Evolutionary conservation across 2,113 vertebrate species (phyloP), one percentile per base, ranked within the genome.

Genomic region (Nothoprocta perdicaria): DNA sequence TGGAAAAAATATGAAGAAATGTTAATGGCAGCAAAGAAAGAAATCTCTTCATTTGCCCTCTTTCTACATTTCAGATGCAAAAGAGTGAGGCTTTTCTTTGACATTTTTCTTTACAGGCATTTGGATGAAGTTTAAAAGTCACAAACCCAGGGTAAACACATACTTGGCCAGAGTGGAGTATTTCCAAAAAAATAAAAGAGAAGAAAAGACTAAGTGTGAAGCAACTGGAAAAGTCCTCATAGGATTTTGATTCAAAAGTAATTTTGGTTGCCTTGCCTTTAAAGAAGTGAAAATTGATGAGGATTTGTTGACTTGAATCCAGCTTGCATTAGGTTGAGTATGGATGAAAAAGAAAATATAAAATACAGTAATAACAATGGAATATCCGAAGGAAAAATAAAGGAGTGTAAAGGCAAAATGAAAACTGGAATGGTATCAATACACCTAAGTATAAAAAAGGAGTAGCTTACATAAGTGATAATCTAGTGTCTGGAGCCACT

Each of bases 111-210:
- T 90, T 73, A 71, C 27, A 50, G 65, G 81, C 43, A 55, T 46
- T 66, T 92, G 80, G 48, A 68, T 35, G 23, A 91, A 84, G 57
- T 68, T 67, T 72, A 88, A 83, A 95, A 95, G 84, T 95, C 89
- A 92, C 33, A 83, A 95, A 91, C 48, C 5, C 66, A 86, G 83
- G 24, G 80, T 58, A 91, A 89, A 81, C 45, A 68, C 82, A 60
- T 86, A 80, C 22, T 85, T 93, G 89, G 76, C 55, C 76, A 77
- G 38, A 93, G 53, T 17, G 8, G 15, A 87, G 18, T 43, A 83
- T 83, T 95, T 87, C 55, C 57, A 14, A 31, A 77, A 77, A 92
- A 87, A 71, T n/a, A 84, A 79, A 80, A 82, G 29, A 78, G 41
- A 14, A 93, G 40, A 89, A 90, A 82, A 87, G 41, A 74, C 35